These are phyloP conservation scores for Eupleurogrammus muticus DNA, from an alignment of 2,797 vertebrate species.

Conservation along the genomic window DNA sequence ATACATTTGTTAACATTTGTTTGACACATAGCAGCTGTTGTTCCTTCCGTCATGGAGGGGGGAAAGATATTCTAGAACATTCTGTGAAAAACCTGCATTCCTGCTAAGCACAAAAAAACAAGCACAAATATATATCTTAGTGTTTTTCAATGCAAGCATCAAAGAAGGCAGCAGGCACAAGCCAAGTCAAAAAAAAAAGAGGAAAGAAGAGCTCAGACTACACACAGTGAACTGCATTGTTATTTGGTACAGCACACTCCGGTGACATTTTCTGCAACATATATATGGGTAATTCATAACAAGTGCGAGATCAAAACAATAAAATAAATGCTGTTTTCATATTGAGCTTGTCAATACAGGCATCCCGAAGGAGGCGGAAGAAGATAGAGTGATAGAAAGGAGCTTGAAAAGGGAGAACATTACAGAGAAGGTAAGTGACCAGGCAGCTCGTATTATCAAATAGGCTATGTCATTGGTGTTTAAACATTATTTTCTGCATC, in stretches of 20 bases:
- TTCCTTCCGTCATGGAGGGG: constrained; percentile 31
- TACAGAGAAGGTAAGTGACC: constrained; percentile 56
- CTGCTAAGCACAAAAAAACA: constrained; percentile 61
- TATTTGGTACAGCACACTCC: constrained; percentile 62
- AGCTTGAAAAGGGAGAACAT: constrained; percentile 18
- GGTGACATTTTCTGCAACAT: constrained; percentile 65
- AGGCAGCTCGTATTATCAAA: constrained; percentile 55
- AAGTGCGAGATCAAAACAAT: constrained; percentile 71
- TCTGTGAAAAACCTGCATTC: constrained; percentile 20
- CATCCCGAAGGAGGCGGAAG: constrained; percentile 42
- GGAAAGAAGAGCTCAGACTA: constrained; percentile 45
- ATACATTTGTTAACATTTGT: constrained; percentile 60
- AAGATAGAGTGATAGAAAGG: constrained; percentile 18
- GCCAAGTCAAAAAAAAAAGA: constrained; percentile 42
- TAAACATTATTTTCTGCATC: constrained; percentile 36
- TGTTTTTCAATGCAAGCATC: constrained; percentile 65
- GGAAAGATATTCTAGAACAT: constrained; percentile 38
- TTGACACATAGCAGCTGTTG: constrained; percentile 59
- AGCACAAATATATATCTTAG: constrained; percentile 63
- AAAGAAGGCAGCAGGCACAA: constrained; percentile 63
- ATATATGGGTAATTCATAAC: constrained; percentile 73
- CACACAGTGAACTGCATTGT: constrained; percentile 62
- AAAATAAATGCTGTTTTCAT: constrained; percentile 59
- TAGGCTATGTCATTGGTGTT: constrained; percentile 47
- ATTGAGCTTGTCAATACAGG: constrained; percentile 54